phyloP scores from a whole-genome alignment of 2,113 vertebrate genomes.

The Serinus canaria region DNA sequence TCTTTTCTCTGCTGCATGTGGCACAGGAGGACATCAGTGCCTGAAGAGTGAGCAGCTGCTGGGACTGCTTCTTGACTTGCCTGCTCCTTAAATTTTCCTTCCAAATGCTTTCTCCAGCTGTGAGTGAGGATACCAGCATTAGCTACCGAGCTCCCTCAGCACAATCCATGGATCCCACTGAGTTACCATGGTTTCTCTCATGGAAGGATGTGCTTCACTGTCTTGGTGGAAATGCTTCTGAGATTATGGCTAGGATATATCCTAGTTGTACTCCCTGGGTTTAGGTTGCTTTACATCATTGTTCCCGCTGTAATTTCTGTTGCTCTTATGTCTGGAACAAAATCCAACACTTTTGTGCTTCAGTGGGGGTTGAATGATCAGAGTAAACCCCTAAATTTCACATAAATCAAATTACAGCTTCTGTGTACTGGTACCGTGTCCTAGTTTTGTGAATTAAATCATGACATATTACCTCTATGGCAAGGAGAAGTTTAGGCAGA shows the following conservation, averaged over 20 bases:
- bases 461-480: background rate
- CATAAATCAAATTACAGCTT: background rate
- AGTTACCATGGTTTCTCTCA: constrained; percentile 16
- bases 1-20: background rate
- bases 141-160: background rate
- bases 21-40: background rate
- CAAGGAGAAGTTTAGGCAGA: background rate
- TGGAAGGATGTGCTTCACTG: background rate
- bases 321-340: background rate
- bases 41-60: background rate
- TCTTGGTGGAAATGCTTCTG: background rate
- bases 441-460: background rate
- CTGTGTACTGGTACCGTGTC: background rate
- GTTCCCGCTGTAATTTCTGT: background rate
- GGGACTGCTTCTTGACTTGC: background rate
- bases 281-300: background rate
- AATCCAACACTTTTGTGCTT: background rate
- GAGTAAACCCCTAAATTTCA: background rate
- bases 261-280: background rate
- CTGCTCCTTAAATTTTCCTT: background rate
- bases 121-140: background rate
- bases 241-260: background rate
- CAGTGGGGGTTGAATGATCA: background rate
- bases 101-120: constrained; percentile 3
- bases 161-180: background rate